A percentile compares a stretch with the other conserved stretches of the same genome.
Conservation (phyloP, 2,113 vertebrate genomes). For the Acanthisitta chloris region DNA sequence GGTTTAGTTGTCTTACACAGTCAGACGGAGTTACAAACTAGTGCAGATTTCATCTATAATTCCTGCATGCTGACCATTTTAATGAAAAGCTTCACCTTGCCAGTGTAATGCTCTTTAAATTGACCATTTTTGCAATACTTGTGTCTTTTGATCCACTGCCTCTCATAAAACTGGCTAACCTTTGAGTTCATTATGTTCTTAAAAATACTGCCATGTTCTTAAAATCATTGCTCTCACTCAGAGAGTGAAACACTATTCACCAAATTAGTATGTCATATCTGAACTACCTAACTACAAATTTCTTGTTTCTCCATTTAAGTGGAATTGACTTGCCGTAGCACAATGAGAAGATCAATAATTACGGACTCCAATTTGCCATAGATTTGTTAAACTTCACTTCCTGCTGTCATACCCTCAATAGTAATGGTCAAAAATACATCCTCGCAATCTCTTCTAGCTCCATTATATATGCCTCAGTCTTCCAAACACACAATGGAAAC, state of each 20-base stretch:
- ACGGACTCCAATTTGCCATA: not conserved
- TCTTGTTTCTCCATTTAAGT: not conserved
- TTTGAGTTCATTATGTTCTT: slow-evolving; percentile 47
- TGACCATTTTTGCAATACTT: not conserved
- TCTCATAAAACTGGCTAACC: slow-evolving; percentile 37
- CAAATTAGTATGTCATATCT: slow-evolving; percentile 14
- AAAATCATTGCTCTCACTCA: slow-evolving; percentile 41
- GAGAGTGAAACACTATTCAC: not conserved
- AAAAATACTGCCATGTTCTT: slow-evolving; percentile 23
- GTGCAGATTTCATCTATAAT: not conserved
- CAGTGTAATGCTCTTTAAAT: slow-evolving; percentile 33
- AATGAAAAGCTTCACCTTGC: slow-evolving; percentile 28
- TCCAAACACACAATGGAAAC: not conserved
- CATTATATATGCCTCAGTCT: not conserved
- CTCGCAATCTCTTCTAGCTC: not conserved
- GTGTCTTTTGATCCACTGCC: slow-evolving; percentile 30
- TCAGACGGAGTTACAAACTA: not conserved
- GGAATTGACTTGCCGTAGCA: slow-evolving; percentile 2
- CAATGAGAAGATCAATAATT: slow-evolving; percentile 39
- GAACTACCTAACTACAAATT: not conserved
- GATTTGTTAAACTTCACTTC: slow-evolving; percentile 47
- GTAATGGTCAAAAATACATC: not conserved
- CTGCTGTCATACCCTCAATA: not conserved
- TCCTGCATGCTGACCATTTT: not conserved
- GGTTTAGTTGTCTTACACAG: not conserved